A percentile compares a stretch with the other conserved stretches of the same genome.
Evolutionary conservation across 2,113 vertebrate species (phyloP).

Genomic region (Eonycteris spelaea): DNA sequence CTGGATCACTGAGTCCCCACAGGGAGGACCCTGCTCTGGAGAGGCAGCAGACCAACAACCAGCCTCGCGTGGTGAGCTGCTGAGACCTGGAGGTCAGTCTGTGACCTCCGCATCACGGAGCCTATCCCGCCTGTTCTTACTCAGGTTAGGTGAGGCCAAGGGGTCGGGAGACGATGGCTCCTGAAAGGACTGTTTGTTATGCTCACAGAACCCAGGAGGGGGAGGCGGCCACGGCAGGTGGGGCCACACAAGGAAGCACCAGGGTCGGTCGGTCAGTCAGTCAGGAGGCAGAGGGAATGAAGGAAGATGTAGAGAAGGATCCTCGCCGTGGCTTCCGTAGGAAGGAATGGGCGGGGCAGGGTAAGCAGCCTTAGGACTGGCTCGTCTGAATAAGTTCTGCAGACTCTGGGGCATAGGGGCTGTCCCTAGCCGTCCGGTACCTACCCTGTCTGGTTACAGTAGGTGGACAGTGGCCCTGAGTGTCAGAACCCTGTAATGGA

Average conservation of each 20-base stretch:
- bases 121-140: neutral
- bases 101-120: neutral
- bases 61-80: neutral
- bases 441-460: neutral
- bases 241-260: no score
- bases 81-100: neutral
- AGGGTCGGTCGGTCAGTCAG: neutral
- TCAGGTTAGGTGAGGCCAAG: neutral
- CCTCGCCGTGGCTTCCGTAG: fast-evolving
- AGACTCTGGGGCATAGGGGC: neutral
- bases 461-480: neutral
- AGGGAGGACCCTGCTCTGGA: fast-evolving
- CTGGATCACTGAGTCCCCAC: neutral
- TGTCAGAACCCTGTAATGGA: neutral
- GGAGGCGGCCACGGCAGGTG: fast-evolving
- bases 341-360: neutral
- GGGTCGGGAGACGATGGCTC: neutral
- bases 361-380: neutral
- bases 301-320: no score
- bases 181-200: neutral
- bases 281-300: neutral
- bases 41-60: neutral
- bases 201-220: neutral
- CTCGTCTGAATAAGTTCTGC: neutral
- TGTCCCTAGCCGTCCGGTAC: neutral